Base-by-base conservation (phyloP, 2,888 invertebrate species). In the Orthosia gracilis region DNA sequence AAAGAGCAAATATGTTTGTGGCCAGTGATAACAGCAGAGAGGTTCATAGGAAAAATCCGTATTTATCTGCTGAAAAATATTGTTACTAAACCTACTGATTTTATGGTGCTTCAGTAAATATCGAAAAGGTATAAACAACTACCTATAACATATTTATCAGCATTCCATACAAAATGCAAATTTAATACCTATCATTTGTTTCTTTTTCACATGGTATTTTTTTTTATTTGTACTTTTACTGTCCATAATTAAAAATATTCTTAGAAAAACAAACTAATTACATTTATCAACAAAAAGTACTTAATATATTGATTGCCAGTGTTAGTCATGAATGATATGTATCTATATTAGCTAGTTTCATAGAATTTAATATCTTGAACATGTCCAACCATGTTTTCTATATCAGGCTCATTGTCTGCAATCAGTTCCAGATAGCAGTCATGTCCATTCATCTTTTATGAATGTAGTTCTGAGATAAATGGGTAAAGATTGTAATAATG, bases 381-480 rank as follows among this genome's bases (percentile, higher is more conserved):
- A 40, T 73, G 57, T 69, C 23, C 57, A 64, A 66, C 47, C 26
- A 40, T 55, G 63, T 70, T 59, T 45, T 0, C 7, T 17, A 52
- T 68, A 78, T 70, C 62, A 69, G 55, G 72, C 57, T 80, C 67
- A 86, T 80, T 77, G 78, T 80, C 18, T 57, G 47, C 59, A 82
- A 78, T 69, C 82, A 76, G 66, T 52, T 66, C 15, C 62, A 67
- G 78, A 84, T 82, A 52, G 45, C 69, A 80, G 87, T 88, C 82
- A 74, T 76, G 73, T 82, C 80, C 88, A 89, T 89, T 89, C 83
- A 87, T 69, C 75, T 84, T 84, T 77, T 80, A 66, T 50, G 52
- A 67, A 67, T 79, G 66, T 72, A 68, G 73, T 65, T 83, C 49
- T 47, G 55, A 58, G 54, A 58, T 69, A 59, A 55, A 45, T 15